Evolutionary conservation across 2,797 vertebrate species (phyloP).

Genomic region (Mormyrops boulengeri): DNA sequence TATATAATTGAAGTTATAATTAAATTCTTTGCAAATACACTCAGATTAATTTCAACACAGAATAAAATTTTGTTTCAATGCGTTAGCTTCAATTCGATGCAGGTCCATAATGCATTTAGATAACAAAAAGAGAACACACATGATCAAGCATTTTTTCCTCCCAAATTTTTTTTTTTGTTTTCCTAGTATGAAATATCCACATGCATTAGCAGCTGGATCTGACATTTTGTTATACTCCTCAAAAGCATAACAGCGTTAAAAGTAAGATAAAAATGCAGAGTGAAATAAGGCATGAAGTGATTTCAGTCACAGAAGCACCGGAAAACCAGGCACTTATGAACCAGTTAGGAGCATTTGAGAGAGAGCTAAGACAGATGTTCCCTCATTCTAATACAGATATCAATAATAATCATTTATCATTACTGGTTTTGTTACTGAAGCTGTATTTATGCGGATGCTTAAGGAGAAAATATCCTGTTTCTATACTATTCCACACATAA

Average conservation of each 20-base stretch:
- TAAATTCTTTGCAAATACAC: constrained; percentile 10
- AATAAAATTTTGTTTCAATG: constrained; percentile 12
- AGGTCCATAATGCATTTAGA: background rate
- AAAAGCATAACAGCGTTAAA: background rate
- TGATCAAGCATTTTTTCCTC: background rate
- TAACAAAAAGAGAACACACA: background rate
- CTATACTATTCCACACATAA: constrained; percentile 60
- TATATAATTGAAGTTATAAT: constrained; percentile 17
- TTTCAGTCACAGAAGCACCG: constrained; percentile 8
- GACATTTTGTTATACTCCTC: background rate
- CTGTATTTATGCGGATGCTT: background rate
- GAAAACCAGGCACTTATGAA: background rate
- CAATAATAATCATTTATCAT: constrained; percentile 18
- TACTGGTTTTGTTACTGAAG: constrained; percentile 8
- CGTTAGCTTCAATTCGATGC: background rate
- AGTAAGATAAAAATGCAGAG: background rate
- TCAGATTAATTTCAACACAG: constrained; percentile 13
- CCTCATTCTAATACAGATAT: constrained; percentile 14
- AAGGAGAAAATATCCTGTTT: constrained; percentile 53
- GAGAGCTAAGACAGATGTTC: background rate
- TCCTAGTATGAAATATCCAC: background rate
- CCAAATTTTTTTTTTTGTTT: background rate
- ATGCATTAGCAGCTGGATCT: background rate
- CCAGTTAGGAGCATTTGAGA: background rate
- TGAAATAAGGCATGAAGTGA: background rate